Base-by-base conservation (phyloP, 2,888 invertebrate species). In the Folsomia candida region DNA sequence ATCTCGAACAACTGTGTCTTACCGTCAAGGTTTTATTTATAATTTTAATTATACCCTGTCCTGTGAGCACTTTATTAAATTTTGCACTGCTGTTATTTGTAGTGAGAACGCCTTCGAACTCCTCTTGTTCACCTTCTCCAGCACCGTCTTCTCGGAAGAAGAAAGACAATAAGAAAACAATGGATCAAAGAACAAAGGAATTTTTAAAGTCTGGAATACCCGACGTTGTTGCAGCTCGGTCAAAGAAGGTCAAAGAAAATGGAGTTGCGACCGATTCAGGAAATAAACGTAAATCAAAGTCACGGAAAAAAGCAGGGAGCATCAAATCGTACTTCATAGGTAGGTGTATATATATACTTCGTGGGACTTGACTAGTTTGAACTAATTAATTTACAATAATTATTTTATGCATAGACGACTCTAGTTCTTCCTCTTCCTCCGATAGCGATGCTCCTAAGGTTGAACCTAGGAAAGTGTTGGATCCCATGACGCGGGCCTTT, bases 191-290 rank as follows among this genome's bases (percentile, higher is more conserved):
- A 11, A 73, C 64, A 22, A 63, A 71, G 20, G 77, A 72, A 1
- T 78, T 78, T 71, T 57, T 78, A 4, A 59, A 75, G 2, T 78
- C 78, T 3, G 78, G 78, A 2, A 67, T 78, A 0, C 77, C 77
- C 0, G 71, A 74, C 27, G 70, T 71, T 4, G 75, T 75, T 26
- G n/a, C n/a, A n/a, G 9, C 18, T 47, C 47, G 47, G 9, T 9
- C 47, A 47, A 26, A 63, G n/a, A 76, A 71, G 61, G 73, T 69
- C 0, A 70, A 73, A 59, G 67, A 71, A 20, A 70, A 67, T 14
- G 62, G 66, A 28, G 51, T 11, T 11, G 47, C 9, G 18, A 47
- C 9, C 18, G 18, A 47, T 9, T 18, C 47, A 18, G 47, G 18
- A 11, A 47, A 47, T 11, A 11, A 11, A 47, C 9, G 47, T 11